Percentiles rank a stretch among this genome's conserved stretches.
These are phyloP conservation scores for Stegophylla sp. DNA, from an alignment of 2,888 invertebrate genomes.

Conservation along the genomic window DNA sequence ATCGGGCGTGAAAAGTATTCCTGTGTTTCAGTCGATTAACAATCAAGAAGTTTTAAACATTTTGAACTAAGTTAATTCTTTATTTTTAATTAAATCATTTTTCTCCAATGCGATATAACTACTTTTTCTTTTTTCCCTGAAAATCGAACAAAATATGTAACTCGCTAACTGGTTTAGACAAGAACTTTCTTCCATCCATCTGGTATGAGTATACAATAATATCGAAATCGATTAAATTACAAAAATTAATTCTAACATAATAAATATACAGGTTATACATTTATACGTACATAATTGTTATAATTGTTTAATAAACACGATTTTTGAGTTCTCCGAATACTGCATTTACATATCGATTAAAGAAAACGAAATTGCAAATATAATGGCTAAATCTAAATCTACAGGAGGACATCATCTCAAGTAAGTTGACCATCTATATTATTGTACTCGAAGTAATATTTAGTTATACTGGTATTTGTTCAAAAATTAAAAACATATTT, in stretches of 20 bases:
- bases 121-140: background rate
- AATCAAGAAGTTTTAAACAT: conserved; percentile 13
- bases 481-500: no score
- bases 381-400: conserved; percentile 50
- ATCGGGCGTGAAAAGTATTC: background rate
- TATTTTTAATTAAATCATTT: background rate
- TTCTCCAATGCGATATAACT: background rate
- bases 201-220: background rate
- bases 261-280: background rate
- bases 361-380: background rate
- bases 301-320: background rate
- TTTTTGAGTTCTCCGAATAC: background rate
- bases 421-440: conserved; percentile 21
- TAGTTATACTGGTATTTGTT: no score
- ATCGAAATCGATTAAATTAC: background rate
- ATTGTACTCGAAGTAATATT: no score
- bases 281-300: background rate
- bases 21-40: background rate
- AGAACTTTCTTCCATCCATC: background rate
- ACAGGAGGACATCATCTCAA: conserved; percentile 36
- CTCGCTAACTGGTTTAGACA: background rate
- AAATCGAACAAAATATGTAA: conserved; percentile 9
- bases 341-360: background rate
- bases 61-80: background rate
- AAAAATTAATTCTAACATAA: background rate